Evolutionary conservation across 2,797 vertebrate genomes (phyloP).

Genomic region (Melanotaenia maccullochi): DNA sequence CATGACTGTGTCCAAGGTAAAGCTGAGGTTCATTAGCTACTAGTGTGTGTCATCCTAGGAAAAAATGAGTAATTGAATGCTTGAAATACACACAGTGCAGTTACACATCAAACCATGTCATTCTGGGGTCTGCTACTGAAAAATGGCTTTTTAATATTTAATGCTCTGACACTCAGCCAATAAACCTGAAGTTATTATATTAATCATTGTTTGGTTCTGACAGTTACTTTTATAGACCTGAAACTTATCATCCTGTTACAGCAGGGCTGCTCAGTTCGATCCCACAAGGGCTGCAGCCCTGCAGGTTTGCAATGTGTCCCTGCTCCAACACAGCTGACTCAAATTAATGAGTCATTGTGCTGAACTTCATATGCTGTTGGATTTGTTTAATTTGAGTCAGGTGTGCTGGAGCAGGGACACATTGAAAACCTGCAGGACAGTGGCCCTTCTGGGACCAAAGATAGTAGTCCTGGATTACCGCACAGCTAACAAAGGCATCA

Average conservation of each 20-base stretch:
- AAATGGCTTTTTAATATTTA: conserved; percentile 15
- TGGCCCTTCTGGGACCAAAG: too few relatives aligned
- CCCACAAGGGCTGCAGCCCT: too few relatives aligned
- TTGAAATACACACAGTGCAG: neutral
- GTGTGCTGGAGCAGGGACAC: too few relatives aligned
- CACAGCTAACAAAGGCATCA: neutral
- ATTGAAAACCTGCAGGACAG: too few relatives aligned
- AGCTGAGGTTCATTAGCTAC: neutral
- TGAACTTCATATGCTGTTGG: too few relatives aligned
- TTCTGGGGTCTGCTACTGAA: neutral
- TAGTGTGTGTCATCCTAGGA: neutral
- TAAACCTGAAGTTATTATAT: conserved; percentile 4
- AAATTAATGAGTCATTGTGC: too few relatives aligned
- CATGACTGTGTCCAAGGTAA: conserved; percentile 1
- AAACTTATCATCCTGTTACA: neutral
- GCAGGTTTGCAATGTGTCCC: too few relatives aligned
- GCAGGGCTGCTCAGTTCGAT: too few relatives aligned
- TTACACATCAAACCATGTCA: neutral
- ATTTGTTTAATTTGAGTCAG: too few relatives aligned
- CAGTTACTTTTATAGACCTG: neutral
- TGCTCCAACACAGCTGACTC: too few relatives aligned
- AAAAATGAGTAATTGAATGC: neutral
- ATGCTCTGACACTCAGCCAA: neutral
- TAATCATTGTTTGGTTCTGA: neutral
- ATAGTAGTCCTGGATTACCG: too few relatives aligned